Base-by-base conservation (phyloP, 92 coral and sea anemone species). In the Bergia sp. region DNA sequence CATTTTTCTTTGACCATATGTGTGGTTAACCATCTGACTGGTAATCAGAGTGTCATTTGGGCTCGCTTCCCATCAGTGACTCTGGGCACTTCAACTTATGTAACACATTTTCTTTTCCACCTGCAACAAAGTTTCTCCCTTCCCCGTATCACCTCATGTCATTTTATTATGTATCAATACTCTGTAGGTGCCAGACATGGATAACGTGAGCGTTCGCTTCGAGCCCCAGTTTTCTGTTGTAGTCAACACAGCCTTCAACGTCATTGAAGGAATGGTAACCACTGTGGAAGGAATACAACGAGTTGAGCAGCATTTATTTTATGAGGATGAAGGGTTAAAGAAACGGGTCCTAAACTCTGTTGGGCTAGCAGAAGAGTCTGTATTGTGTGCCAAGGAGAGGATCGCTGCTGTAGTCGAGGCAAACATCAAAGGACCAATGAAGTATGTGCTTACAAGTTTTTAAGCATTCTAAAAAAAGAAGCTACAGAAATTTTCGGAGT, bases 291-390 rank as follows among this genome's bases (percentile, higher is more conserved):
- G 88, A 65, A 86, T 96, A 39, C 86, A 91, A 75, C 94, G 98
- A 45, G 99, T 96, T 12, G 99, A 96, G 42, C 93, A 94, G 69
- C 94, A 86, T 78, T 85, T 96, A 84, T 96, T 96, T 86, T 96
- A 95, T 85, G 98, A 96, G 81, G 98, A 95, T 41, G 99, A 95
- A 65, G 98, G 99, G 72, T 79, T 95, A 78, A 93, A 89, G 79
- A 84, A 85, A 73, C 91, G 91, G 78, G 50, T 80, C 50, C 93
- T 96, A 49, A 90, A 89, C 67, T 88, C 95, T 67, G 98, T 96
- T 20, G 82, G 83, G 61, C 93, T 96, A 2, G 91, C 83, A 20
- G 99, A 96, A 61, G 97, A 94, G 73, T 90, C 96, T 10, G 96
- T 96, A 42, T 89, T 87, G 79, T 85, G 85, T 77, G 96, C 97